phyloP scores from a whole-genome alignment of 2,113 vertebrate genomes.

The Hippocampus zosterae region DNA sequence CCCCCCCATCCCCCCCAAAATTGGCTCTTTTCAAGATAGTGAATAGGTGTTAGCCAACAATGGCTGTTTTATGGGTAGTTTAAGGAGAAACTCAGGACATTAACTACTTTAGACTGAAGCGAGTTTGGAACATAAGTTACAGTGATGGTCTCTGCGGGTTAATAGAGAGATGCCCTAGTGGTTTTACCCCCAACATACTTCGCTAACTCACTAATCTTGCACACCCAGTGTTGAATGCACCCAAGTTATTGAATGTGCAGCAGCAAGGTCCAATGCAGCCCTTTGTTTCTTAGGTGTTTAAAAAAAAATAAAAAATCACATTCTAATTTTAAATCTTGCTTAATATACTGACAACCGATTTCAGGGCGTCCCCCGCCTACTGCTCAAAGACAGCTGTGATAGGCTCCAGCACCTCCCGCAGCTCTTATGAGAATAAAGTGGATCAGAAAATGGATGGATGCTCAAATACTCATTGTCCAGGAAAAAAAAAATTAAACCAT shows the following conservation, averaged over 20 bases:
- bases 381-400: too few relatives aligned
- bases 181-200: neutral
- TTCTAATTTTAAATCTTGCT: too few relatives aligned
- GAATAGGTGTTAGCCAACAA: slow-evolving; percentile 3
- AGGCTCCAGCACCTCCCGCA: too few relatives aligned
- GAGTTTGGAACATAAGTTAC: slow-evolving; percentile 10
- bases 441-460: too few relatives aligned
- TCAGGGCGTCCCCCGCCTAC: too few relatives aligned
- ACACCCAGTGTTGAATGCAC: neutral
- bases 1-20: neutral
- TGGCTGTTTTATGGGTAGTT: neutral
- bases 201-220: slow-evolving; percentile 1
- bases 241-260: neutral
- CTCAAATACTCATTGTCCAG: too few relatives aligned
- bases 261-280: neutral
- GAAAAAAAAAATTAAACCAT: too few relatives aligned
- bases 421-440: too few relatives aligned
- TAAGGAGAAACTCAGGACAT: slow-evolving; percentile 4
- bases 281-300: neutral
- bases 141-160: neutral
- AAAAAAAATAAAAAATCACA: too few relatives aligned
- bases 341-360: too few relatives aligned
- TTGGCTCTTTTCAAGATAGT: neutral
- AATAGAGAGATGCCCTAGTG: slow-evolving; percentile 5
- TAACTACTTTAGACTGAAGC: slow-evolving; percentile 3